A percentile compares a stretch with the other conserved stretches of the same genome.
These are phyloP conservation scores for Noturus placidus DNA, from an alignment of 2,113 vertebrate species.

Conservation along the genomic window DNA sequence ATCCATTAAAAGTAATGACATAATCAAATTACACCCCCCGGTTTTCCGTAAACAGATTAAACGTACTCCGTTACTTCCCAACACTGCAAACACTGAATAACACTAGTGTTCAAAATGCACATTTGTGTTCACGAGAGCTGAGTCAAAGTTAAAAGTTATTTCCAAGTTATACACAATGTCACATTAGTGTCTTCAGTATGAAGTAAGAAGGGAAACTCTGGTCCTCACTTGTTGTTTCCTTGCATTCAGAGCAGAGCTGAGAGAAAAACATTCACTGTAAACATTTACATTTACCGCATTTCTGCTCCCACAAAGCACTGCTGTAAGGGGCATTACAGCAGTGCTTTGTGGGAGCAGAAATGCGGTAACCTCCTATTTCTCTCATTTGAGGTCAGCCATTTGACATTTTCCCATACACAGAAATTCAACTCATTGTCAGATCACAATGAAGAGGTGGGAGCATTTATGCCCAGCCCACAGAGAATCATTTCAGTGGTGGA, in stretches of 20 bases:
- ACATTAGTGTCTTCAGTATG: neutral
- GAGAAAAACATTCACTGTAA: constrained; percentile 33
- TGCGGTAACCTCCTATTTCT: neutral
- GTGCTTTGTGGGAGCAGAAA: too few relatives aligned
- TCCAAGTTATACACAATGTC: neutral
- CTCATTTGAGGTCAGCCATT: constrained; percentile 3
- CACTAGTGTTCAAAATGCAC: neutral
- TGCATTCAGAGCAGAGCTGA: neutral
- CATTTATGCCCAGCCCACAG: neutral
- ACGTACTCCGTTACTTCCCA: neutral
- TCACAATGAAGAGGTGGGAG: constrained; percentile 7
- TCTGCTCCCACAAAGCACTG: neutral
- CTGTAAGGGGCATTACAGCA: too few relatives aligned
- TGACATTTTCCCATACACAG: constrained; percentile 18
- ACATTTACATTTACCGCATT: constrained; percentile 30
- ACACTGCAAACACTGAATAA: neutral
- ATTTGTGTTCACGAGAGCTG: neutral
- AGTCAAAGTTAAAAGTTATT: neutral
- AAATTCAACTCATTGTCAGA: neutral
- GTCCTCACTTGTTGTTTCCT: neutral
- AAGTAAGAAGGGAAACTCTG: neutral
- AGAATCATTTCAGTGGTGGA: neutral
- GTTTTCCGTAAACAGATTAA: neutral
- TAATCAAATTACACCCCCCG: neutral
- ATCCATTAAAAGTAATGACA: neutral